These are phyloP conservation scores for Dynastes grantii DNA, from an alignment of 2,888 invertebrate genomes.

Conservation along the genomic window DNA sequence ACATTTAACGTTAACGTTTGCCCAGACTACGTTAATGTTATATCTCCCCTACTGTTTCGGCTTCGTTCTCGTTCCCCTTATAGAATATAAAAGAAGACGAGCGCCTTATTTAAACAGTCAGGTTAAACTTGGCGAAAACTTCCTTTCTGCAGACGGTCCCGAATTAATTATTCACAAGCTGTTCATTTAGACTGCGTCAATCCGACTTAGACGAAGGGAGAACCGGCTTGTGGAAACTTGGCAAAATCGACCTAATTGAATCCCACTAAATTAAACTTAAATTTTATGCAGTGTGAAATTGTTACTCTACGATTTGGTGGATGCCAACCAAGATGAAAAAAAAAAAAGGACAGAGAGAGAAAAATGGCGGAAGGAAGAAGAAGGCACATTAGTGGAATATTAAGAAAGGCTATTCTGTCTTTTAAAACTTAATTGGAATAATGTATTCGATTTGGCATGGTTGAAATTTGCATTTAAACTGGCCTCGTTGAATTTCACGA, in stretches of 20 bases:
- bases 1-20: constrained; percentile 5
- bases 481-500: too few species aligned
- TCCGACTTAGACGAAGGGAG: constrained; percentile 2
- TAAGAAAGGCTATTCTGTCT: too few species aligned
- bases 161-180: constrained; percentile 30
- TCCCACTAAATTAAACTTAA: constrained; percentile 21
- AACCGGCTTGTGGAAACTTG: neutral
- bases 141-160: constrained; percentile 1
- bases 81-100: constrained; percentile 6
- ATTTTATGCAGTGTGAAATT: constrained; percentile 17
- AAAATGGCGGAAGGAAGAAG: too few species aligned
- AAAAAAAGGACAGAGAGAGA: too few species aligned
- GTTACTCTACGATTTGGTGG: too few species aligned
- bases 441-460: too few species aligned
- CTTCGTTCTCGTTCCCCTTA: neutral
- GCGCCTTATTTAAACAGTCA: constrained; percentile 22
- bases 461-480: too few species aligned
- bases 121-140: constrained; percentile 22
- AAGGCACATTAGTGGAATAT: too few species aligned
- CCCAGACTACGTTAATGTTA: constrained; percentile 3
- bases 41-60: neutral
- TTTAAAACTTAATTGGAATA: too few species aligned
- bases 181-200: constrained; percentile 27
- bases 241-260: constrained; percentile 25
- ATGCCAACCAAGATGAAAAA: too few species aligned